Base-by-base conservation (phyloP, 2,888 invertebrate species). In the Pachymerium ferrugineum region DNA sequence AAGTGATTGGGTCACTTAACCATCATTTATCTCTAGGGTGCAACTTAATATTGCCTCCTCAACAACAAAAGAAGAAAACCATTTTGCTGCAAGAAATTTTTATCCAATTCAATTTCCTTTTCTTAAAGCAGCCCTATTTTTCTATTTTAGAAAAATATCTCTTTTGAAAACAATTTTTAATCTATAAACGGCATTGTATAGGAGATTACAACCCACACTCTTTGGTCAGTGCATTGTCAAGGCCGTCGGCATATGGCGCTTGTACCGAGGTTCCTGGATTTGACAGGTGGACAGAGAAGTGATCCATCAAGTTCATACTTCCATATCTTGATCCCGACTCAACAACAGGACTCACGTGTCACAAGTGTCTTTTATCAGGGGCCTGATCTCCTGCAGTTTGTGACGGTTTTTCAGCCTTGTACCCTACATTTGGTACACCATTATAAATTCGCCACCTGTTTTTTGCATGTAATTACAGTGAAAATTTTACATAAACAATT, bases 271-370 rank as follows among this genome's bases (percentile, higher is more conserved):
- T 62, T 62, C 28, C 62, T 62, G 62, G 62, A 62, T 22, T 38
- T 71, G 71, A 28, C 71, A 71, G 71, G 28, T 71, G 71, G 71
- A 71, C 71, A 71, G 35, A 28, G 71, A 62, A n/a, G 71, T 35
- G 71, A 71, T 71, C 71, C 71, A 71, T 71, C 71, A 38, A 38
- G 71, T 71, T 71, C 71, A 71, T 71, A 38, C 71, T 71, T 71
- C 35, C 35, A 71, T 71, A 71, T 71, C 71, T 62, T 71, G 71
- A 38, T 38, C 38, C 28, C 33, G 38, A 71, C 71, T 71, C 71
- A 71, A 71, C 71, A 71, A 71, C 71, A 71, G 35, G 35, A 71
- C 71, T 71, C 35, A 38, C 31, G 71, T 71, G 71, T 71, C 71
- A 71, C 71, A 38, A 38, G 16, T 28, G 28, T 62, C 62, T 62